Conservation (phyloP, 2,888 invertebrate genomes). For the Polia nebulosa region DNA sequence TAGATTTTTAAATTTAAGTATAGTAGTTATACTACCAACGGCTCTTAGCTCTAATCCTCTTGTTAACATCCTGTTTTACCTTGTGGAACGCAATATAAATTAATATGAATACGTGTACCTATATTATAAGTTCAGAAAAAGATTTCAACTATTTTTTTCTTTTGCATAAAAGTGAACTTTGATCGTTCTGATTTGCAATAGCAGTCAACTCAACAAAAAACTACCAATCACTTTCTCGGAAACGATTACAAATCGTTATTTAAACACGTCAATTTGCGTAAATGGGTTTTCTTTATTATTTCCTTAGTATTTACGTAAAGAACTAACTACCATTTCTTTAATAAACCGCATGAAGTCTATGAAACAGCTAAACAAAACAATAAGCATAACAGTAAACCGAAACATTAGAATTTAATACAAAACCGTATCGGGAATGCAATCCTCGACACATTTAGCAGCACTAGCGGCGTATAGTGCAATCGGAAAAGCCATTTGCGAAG, state of each 20-base stretch:
- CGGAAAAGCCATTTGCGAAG: conserved; percentile 78
- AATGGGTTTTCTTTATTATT: neutral
- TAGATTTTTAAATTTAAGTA: no score
- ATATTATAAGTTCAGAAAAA: neutral
- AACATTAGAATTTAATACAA: conserved; percentile 43
- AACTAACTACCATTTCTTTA: neutral
- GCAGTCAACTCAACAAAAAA: neutral
- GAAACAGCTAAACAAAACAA: conserved; percentile 22
- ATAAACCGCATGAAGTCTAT: neutral
- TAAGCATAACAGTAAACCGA: conserved; percentile 28
- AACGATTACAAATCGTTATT: neutral
- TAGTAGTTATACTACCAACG: no score
- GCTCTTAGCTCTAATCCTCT: no score
- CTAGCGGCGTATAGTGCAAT: conserved; percentile 66
- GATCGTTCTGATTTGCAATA: neutral
- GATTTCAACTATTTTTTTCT: neutral
- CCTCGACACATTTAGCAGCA: conserved; percentile 54
- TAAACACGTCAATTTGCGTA: neutral
- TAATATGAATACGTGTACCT: no score
- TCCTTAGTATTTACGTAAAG: conserved; percentile 3
- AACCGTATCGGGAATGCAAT: conserved; percentile 52
- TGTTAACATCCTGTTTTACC: no score
- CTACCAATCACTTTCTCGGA: neutral
- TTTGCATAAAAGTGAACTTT: neutral
- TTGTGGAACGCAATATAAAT: no score